Base-by-base conservation (phyloP, 2,113 vertebrate genomes). In the Cebidichthys violaceus region DNA sequence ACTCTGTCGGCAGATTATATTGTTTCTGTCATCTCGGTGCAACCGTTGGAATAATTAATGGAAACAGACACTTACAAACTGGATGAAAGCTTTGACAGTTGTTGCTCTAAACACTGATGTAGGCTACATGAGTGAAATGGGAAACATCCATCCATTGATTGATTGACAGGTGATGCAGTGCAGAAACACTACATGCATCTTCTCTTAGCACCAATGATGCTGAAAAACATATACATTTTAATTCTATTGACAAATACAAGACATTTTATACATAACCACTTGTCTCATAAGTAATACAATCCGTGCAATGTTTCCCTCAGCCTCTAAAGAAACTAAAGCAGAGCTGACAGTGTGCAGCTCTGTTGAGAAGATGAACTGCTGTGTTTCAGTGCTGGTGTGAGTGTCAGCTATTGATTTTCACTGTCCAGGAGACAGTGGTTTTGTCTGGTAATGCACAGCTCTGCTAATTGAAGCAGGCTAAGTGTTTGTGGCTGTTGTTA, bases 401-500 rank as follows among this genome's bases (percentile, higher is more conserved):
- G 31, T 83, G 78, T 77, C 83, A 60, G 68, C 37, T 70, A 85
- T 82, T 71, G 84, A 88, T 88, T 83, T 70, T 75, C n/a, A 43
- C 10, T 55, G 18, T 83, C 61, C 82, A 64, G 83, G 75, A 90
- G 81, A 90, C 81, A 82, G 84, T 62, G 71, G 64, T 75, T 89
- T 81, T 81, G 80, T 89, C 78, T 81, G 61, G 50, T 65, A 70
- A 75, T 62, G 76, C 67, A 60, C 39, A 75, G 14, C 77, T 84
- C 59, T 67, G 66, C 75, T 90, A 92, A 91, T 85, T 88, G 85
- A 87, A 71, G 69, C 76, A 47, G 37, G 59, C 75, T 59, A 61
- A 90, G 68, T 77, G 84, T 82, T 81, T 85, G 80, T 20, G 72
- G 88, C 67, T 80, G 82, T 70, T 77, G 78, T 81, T 65, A 27